These are phyloP conservation scores for Cavia porcellus DNA, from an alignment of 2,113 vertebrate genomes.

Conservation along the genomic window DNA sequence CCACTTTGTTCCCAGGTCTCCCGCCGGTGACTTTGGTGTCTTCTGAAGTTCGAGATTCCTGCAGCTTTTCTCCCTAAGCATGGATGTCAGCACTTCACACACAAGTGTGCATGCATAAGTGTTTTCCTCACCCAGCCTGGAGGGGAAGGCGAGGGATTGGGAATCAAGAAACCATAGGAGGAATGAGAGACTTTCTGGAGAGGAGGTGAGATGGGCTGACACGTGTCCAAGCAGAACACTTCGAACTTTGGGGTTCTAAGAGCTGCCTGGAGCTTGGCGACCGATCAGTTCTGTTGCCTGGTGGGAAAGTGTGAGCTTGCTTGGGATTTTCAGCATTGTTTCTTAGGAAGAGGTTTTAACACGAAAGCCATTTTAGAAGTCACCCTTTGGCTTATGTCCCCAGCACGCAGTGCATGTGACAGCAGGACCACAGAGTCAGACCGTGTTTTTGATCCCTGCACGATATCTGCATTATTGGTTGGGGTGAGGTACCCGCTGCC, in stretches of 20 bases:
- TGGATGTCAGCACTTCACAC: neutral
- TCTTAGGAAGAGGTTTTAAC: constrained; percentile 25
- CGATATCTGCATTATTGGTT: neutral
- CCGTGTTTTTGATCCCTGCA: neutral
- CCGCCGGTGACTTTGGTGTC: fast-evolving
- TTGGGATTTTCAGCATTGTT: neutral
- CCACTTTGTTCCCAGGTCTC: neutral
- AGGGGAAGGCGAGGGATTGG: neutral
- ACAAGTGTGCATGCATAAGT: fast-evolving
- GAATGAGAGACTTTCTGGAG: neutral
- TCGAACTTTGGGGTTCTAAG: neutral
- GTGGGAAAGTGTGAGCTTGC: neutral
- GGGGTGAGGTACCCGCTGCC: fast-evolving
- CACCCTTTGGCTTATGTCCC: neutral
- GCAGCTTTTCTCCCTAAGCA: neutral
- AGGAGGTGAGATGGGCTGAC: too few relatives aligned
- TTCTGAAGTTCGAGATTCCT: neutral
- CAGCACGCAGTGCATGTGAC: neutral
- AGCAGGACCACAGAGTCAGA: neutral
- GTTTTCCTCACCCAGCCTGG: neutral
- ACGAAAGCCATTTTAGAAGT: neutral
- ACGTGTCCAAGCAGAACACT: neutral
- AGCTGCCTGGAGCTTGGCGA: neutral
- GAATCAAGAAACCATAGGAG: neutral
- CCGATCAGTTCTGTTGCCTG: neutral